These are phyloP conservation scores for Myotis myotis DNA, from an alignment of 2,797 vertebrate species.

Conservation along the genomic window DNA sequence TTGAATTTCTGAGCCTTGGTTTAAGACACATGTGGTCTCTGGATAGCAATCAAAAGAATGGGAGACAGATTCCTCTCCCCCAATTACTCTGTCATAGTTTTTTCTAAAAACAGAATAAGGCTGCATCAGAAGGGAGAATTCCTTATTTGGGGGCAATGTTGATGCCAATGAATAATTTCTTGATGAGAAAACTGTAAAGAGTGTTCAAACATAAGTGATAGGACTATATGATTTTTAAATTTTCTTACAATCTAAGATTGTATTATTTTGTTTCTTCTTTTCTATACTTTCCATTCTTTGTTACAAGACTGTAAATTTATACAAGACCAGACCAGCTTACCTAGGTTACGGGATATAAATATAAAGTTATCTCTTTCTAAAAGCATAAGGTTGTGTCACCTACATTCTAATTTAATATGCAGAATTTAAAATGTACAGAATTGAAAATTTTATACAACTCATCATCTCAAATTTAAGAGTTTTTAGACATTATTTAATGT, in stretches of 20 bases:
- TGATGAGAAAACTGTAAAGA: neutral
- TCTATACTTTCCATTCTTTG: neutral
- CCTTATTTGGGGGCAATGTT: neutral
- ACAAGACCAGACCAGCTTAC: neutral
- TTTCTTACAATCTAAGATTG: neutral
- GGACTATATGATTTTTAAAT: neutral
- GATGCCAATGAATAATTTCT: neutral
- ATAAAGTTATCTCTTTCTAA: neutral
- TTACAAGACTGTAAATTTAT: neutral
- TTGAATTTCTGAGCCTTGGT: neutral
- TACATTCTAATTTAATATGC: neutral
- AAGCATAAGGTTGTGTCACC: neutral
- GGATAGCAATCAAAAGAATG: neutral
- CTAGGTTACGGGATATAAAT: neutral
- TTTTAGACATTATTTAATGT: neutral
- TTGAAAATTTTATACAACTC: neutral
- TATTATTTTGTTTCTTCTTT: neutral
- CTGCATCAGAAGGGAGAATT: conserved; percentile 1
- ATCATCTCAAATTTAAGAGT: neutral
- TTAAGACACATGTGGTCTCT: neutral
- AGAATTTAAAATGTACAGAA: neutral
- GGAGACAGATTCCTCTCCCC: neutral
- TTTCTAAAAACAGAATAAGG: neutral
- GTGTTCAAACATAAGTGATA: neutral
- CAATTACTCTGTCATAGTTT: neutral